A percentile compares a stretch with the other conserved stretches of the same genome.
Evolutionary conservation across 2,888 invertebrate genomes (phyloP).

Genomic region (Aspidiotus rigidus): DNA sequence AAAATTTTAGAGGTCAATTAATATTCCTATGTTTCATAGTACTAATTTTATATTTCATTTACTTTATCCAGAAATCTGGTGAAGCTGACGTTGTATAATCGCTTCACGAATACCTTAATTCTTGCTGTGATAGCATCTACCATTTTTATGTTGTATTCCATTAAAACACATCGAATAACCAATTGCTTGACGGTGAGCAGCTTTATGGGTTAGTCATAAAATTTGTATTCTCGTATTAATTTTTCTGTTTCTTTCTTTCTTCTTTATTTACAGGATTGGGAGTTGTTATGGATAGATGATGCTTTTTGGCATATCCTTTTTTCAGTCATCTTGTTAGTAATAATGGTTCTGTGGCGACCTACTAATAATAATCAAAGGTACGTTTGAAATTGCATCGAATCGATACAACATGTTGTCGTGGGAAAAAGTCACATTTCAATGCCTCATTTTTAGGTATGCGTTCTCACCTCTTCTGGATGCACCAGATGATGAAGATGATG

Average conservation of each 20-base stretch:
- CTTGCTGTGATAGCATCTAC: slow-evolving; percentile 85
- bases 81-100: slow-evolving; percentile 78
- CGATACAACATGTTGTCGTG: background rate
- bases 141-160: slow-evolving; percentile 86
- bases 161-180: slow-evolving; percentile 67
- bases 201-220: background rate
- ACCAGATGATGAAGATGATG: slow-evolving; percentile 65
- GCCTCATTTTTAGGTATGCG: slow-evolving; percentile 55
- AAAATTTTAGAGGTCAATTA: no score
- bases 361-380: slow-evolving; percentile 90
- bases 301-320: slow-evolving; percentile 94
- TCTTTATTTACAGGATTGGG: slow-evolving; percentile 60
- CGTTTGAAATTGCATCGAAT: background rate
- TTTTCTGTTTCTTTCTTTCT: slow-evolving; percentile 3
- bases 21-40: no score
- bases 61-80: slow-evolving; percentile 63
- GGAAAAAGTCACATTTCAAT: background rate
- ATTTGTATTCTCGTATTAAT: slow-evolving; percentile 7
- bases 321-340: slow-evolving; percentile 73
- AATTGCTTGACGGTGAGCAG: slow-evolving; percentile 62
- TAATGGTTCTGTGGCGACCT: slow-evolving; percentile 92
- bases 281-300: slow-evolving; percentile 85
- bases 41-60: slow-evolving; percentile 39
- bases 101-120: slow-evolving; percentile 88
- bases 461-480: slow-evolving; percentile 84